phyloP scores from a whole-genome alignment of 2,113 vertebrate species.

The Perognathus longimembris region DNA sequence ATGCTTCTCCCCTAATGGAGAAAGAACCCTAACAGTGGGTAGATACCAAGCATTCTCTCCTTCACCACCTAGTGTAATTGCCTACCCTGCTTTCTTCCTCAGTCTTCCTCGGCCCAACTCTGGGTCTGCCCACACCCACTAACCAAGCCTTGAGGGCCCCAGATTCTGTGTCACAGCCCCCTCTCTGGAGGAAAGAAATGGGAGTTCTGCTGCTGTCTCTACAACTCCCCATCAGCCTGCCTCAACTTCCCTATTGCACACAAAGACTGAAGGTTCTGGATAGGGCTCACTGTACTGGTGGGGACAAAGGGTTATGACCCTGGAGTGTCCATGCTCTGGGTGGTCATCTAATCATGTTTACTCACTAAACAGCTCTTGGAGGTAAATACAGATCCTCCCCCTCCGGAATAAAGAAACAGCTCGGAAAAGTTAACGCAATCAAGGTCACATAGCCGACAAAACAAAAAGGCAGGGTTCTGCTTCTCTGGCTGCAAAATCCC shows the following conservation, averaged over 20 bases:
- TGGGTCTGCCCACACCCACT: background rate
- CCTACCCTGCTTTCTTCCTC: background rate
- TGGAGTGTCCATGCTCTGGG: background rate
- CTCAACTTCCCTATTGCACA: background rate
- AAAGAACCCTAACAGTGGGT: background rate
- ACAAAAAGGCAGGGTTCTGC: background rate
- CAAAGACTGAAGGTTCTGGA: background rate
- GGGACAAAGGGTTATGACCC: background rate
- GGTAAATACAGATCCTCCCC: background rate
- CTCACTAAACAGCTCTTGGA: background rate
- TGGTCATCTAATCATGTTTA: background rate
- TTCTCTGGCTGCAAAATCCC: background rate
- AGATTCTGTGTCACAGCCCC: background rate
- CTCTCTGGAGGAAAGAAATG: background rate
- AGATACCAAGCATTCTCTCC: background rate
- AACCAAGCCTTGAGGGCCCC: background rate
- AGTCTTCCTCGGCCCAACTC: background rate
- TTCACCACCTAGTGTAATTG: background rate
- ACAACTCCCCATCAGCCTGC: background rate
- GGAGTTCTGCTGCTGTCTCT: background rate
- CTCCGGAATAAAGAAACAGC: background rate
- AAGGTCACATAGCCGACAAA: background rate
- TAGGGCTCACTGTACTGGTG: rapidly evolving
- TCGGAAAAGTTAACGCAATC: background rate
- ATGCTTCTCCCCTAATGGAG: background rate